Evolutionary conservation across 2,888 invertebrate genomes (phyloP), one percentile per base, ranked within the genome.

Genomic region (Podabrus alpinus): DNA sequence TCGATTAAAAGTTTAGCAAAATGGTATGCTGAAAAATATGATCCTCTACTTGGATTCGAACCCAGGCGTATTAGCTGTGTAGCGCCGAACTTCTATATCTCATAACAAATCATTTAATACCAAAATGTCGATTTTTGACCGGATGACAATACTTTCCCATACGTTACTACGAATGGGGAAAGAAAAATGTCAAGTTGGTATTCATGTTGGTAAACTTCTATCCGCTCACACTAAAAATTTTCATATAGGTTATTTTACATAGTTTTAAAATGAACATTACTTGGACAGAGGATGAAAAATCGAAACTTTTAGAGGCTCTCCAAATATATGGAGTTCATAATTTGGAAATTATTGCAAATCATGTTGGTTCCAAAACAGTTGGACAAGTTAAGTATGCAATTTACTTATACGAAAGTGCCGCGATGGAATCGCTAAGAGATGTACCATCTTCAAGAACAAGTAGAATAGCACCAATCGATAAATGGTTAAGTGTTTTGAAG

Each of bases 241-340:
- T 45, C 45, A 45, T n/a, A 1, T n/a, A 45, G 45, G 45, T 45
- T 45, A 45, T 45, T 45, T n/a, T 45, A 7, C 2, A 2, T 45
- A 7, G n/a, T 45, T 61, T 66, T 45, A 9, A 45, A 66, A 59
- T 71, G 66, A 66, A 59, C 59, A 24, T 59, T 17, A 59, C 21
- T 15, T 71, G 59, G 71, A 66, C 71, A 11, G 71, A 66, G 24
- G 66, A 66, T 16, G 71, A 71, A 59, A 71, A 71, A 15, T 45
- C 59, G 0, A 60, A 72, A 45, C 61, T 72, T 19, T 25, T 72
- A 9, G 45, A 25, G 1, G 68, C 72, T 15, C 64, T 68, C 9
- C 16, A 68, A 62, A 62, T 68, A 45, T 68, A 62, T 45, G 72
- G 72, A 7, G 67, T 29, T 11, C 29, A 19, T 7, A 29, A 72